These are phyloP conservation scores for Oligia strigilis DNA, from an alignment of 2,888 invertebrate species.

Conservation along the genomic window DNA sequence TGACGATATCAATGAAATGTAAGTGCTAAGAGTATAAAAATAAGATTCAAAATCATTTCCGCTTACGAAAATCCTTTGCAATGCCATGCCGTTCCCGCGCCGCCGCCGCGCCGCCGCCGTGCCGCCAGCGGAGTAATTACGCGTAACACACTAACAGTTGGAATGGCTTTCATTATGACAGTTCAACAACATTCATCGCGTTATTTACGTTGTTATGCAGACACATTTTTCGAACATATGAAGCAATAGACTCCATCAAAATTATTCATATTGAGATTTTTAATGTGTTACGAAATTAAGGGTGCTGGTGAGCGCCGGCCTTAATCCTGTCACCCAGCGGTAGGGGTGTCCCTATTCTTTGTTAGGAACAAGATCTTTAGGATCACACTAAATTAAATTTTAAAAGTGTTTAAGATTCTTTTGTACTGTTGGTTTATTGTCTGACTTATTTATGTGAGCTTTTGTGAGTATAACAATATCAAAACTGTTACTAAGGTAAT, in stretches of 20 bases:
- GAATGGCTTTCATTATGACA: background rate
- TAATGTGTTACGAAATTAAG: background rate
- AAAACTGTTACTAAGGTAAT: background rate
- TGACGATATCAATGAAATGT: background rate
- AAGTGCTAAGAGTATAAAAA: background rate
- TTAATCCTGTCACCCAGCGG: conserved; percentile 4
- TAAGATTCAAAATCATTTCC: background rate
- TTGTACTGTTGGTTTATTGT: conserved; percentile 24
- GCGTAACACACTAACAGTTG: background rate
- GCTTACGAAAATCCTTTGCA: background rate
- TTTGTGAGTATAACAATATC: background rate
- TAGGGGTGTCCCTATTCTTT: conserved; percentile 22
- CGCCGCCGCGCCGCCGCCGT: background rate
- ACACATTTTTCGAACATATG: background rate
- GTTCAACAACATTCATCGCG: background rate
- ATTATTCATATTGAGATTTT: background rate
- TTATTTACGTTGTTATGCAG: background rate
- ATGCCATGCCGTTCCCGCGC: background rate
- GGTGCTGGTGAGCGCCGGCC: background rate
- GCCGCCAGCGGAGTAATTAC: background rate
- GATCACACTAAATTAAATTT: conserved; percentile 31
- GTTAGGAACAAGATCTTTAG: conserved; percentile 14
- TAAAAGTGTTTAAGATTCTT: conserved; percentile 8
- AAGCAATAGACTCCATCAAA: background rate
- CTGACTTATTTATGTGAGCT: conserved; percentile 5